Evolutionary conservation across 2,113 vertebrate genomes (phyloP).

Genomic region (Strigops habroptila): DNA sequence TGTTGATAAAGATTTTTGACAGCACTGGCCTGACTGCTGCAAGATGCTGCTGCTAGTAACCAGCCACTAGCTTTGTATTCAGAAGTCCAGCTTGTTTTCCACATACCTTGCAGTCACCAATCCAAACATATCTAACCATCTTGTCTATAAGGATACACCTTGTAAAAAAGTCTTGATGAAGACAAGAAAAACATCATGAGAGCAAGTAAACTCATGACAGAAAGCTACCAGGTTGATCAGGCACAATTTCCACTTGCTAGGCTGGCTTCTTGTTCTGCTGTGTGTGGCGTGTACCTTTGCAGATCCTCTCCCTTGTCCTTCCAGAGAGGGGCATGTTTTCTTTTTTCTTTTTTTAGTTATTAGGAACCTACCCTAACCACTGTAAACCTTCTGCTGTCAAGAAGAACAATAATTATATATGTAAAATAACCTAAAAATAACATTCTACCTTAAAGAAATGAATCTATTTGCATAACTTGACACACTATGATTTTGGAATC

Average conservation of each 20-base stretch:
- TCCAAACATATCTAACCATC: background rate
- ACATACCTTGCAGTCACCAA: too few relatives aligned
- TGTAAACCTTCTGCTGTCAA: background rate
- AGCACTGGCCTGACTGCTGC: background rate
- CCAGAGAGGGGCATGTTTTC: background rate
- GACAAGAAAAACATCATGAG: background rate
- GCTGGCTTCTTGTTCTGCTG: background rate
- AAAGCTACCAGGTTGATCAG: background rate
- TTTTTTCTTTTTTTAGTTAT: background rate
- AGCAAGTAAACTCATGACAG: background rate
- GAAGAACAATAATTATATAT: background rate
- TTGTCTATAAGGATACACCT: background rate
- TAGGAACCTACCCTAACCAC: background rate
- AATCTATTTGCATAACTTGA: background rate
- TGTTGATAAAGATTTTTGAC: background rate
- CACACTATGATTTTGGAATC: background rate
- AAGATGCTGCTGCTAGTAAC: background rate
- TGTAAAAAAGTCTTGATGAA: background rate
- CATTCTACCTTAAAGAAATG: background rate
- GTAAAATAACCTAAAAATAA: background rate
- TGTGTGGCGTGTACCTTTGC: background rate
- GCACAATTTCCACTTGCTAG: rapidly evolving
- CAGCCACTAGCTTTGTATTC: background rate
- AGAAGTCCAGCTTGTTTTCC: background rate
- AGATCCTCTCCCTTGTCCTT: background rate